Evolutionary conservation across 2,797 vertebrate species (phyloP).

Genomic region (Enteromius treurensis): DNA sequence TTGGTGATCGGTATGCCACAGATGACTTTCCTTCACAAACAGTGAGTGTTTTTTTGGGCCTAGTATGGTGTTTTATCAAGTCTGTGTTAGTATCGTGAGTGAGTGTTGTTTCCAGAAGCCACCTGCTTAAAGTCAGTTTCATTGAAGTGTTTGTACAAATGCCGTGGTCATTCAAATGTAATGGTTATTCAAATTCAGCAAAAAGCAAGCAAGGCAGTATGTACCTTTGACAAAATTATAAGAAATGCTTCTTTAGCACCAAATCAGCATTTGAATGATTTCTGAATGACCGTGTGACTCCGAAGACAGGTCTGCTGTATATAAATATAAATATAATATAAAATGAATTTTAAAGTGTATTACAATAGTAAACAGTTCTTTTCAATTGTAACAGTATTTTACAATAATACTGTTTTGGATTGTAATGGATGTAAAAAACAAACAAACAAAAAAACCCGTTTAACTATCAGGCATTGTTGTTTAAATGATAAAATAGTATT

Average conservation of each 20-base stretch:
- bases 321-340: no score
- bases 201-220: background rate
- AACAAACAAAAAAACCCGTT: no score
- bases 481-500: background rate
- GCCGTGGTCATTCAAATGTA: background rate
- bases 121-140: background rate
- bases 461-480: background rate
- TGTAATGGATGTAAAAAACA: background rate
- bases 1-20: constrained; percentile 73
- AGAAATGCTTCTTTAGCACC: background rate
- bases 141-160: constrained; percentile 11
- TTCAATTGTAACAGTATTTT: background rate
- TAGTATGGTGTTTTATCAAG: background rate
- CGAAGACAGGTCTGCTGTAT: background rate
- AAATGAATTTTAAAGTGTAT: background rate
- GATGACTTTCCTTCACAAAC: constrained; percentile 64
- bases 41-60: constrained; percentile 65
- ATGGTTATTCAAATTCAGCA: constrained; percentile 9
- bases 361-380: background rate
- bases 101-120: background rate
- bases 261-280: constrained; percentile 1
- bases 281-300: background rate
- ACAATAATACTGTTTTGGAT: background rate
- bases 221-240: background rate
- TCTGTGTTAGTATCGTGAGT: background rate